Percentiles rank a stretch among this genome's conserved stretches.
phyloP scores from a whole-genome alignment of 2,888 invertebrate species.

The Blastobasis lacticolella region DNA sequence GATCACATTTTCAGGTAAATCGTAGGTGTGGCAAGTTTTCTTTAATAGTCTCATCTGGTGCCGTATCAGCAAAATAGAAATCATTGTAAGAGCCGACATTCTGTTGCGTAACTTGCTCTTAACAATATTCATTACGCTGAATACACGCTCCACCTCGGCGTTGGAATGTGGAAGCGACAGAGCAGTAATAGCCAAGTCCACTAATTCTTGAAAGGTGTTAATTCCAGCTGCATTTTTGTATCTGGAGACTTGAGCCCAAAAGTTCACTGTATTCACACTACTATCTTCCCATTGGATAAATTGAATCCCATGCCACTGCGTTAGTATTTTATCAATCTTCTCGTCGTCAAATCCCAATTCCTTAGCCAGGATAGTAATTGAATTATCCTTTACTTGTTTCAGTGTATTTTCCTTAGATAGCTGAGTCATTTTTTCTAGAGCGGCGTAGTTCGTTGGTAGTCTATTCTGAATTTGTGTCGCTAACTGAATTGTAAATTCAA shows the following conservation, averaged over 20 bases:
- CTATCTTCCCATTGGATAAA: neutral
- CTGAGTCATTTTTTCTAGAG: neutral
- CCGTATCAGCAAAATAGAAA: constrained; percentile 10
- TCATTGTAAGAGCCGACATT: constrained; percentile 11
- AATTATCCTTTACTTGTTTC: neutral
- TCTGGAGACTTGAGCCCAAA: neutral
- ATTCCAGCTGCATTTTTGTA: constrained; percentile 14
- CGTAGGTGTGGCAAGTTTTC: no score
- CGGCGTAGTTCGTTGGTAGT: neutral
- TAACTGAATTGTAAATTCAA: neutral
- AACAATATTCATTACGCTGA: constrained; percentile 18
- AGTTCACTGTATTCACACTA: neutral
- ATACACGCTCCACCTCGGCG: constrained; percentile 18
- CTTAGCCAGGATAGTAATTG: neutral
- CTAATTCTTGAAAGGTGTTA: constrained; percentile 11
- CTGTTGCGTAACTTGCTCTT: constrained; percentile 17
- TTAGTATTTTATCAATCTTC: constrained; percentile 1
- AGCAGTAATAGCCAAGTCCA: constrained; percentile 9
- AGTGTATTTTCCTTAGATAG: neutral
- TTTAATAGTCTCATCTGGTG: constrained; percentile 11
- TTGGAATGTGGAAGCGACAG: constrained; percentile 18
- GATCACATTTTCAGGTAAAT: no score
- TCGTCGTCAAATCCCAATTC: neutral
- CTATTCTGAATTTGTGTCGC: neutral
- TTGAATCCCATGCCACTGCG: constrained; percentile 13